Base-by-base conservation (phyloP, 2,113 vertebrate species). In the Poicephalus gulielmi region DNA sequence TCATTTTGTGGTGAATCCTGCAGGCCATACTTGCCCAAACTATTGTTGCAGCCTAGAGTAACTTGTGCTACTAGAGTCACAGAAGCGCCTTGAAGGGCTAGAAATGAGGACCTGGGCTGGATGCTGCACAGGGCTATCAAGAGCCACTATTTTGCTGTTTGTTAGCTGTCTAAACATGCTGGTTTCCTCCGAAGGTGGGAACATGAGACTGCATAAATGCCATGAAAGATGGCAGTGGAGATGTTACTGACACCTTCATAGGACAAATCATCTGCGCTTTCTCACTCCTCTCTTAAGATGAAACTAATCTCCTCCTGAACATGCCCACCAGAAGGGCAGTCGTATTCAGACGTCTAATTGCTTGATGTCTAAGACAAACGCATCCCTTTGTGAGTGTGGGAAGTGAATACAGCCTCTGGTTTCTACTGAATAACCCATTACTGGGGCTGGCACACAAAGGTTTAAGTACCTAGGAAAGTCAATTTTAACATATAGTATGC, bases 361-460 rank as follows among this genome's bases (percentile, higher is more conserved):
- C 41, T 64, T 60, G 27, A 37, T 2, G 0, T 17, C 24, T 49
- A 44, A 67, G 10, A 11, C 3, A 70, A 18, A 41, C 2, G 33
- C 3, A 46, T 30, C 3, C 2, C 2, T 66, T 35, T 14, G 0
- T 9, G 18, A 18, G 15, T 23, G 7, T 14, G 13, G 33, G 13
- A 81, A 66, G 7, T 35, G 33, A 77, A 4, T 18, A 47, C 9
- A 66, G 11, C 4, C 4, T 85, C 16, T 17, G 23, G 5, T 25
- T 73, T 85, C 28, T 67, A 5, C 5, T 13, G 17, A 76, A 43
- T 37, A 7, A 49, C 17, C 4, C 13, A 22, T 3, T 2, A 60
- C 0, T 5, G 7, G 16, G 14, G 1, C 11, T 67, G 17, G 11
- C 7, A 0, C 13, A 20, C 1, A 2, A 41, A 33, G 2, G 7